Evolutionary conservation across 2,797 vertebrate genomes (phyloP).

Genomic region (Netta rufina): DNA sequence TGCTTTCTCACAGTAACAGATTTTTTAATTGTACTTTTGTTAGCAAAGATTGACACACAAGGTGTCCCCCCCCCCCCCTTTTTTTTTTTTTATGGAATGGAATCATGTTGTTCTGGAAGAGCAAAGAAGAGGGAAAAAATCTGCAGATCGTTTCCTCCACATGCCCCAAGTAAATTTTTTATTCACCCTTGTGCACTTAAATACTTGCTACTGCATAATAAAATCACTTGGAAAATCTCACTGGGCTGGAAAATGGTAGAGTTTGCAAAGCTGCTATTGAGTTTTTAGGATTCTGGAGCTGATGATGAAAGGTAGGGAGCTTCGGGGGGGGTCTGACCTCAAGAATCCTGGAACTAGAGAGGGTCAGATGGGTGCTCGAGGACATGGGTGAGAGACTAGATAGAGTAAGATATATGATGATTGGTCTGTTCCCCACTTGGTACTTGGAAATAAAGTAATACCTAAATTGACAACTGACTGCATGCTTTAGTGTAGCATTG

Average conservation of each 20-base stretch:
- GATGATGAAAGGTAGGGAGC: background rate
- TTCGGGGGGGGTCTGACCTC: background rate
- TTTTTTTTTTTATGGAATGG: background rate
- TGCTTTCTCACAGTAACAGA: background rate
- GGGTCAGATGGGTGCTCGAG: background rate
- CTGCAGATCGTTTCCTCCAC: background rate
- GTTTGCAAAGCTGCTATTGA: background rate
- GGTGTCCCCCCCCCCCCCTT: background rate
- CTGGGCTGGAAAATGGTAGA: background rate
- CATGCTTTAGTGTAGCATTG: background rate
- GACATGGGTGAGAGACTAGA: fast-evolving
- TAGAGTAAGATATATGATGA: background rate
- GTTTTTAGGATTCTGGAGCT: background rate
- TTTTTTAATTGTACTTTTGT: background rate
- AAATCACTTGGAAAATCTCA: background rate
- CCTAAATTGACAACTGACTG: background rate
- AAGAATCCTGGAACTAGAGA: background rate
- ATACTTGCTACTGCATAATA: background rate
- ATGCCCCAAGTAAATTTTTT: background rate
- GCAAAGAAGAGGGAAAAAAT: background rate
- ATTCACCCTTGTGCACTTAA: background rate
- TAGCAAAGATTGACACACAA: background rate
- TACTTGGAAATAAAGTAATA: background rate
- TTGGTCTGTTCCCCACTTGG: background rate
- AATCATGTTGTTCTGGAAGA: background rate